Percentiles rank a stretch among this genome's conserved stretches.
These are phyloP conservation scores for Hippocampus mohnikei DNA, from an alignment of 2,113 vertebrate genomes.

Conservation along the genomic window DNA sequence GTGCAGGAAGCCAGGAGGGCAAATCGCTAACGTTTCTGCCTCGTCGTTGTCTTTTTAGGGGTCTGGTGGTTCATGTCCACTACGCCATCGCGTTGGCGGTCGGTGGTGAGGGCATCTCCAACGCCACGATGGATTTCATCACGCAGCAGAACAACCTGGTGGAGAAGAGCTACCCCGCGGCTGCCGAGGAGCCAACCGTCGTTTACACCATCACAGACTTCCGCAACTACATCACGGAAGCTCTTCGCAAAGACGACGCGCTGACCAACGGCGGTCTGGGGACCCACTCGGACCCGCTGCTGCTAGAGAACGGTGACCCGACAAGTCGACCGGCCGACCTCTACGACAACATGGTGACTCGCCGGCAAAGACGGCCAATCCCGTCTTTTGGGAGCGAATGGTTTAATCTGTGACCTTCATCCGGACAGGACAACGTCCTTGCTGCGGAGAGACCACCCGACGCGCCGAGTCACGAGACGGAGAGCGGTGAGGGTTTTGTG, in stretches of 20 bases:
- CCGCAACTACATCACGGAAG: constrained; percentile 83
- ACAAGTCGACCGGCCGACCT: constrained; percentile 47
- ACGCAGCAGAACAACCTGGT: constrained; percentile 86
- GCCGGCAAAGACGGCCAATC: background rate
- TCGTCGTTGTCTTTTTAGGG: constrained; percentile 43
- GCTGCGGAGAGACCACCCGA: constrained; percentile 70
- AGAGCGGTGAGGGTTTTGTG: constrained; percentile 35
- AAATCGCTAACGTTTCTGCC: background rate
- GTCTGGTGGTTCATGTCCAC: constrained; percentile 80
- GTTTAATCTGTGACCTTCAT: background rate
- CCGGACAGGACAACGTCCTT: constrained; percentile 64
- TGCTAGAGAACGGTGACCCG: constrained; percentile 76
- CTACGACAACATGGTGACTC: constrained; percentile 67
- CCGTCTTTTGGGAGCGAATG: background rate
- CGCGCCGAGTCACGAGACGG: constrained; percentile 50
- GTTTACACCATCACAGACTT: constrained; percentile 89
- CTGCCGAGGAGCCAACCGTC: constrained; percentile 81
- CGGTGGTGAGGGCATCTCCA: constrained; percentile 72
- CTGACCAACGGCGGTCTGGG: constrained; percentile 75
- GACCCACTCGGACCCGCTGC: constrained; percentile 71
- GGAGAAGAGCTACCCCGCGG: constrained; percentile 77
- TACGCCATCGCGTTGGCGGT: constrained; percentile 84
- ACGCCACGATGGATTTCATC: constrained; percentile 83
- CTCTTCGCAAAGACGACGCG: constrained; percentile 80
- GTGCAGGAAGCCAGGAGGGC: background rate